Conservation (phyloP, 2,113 vertebrate species). For the Oncorhynchus masou region DNA sequence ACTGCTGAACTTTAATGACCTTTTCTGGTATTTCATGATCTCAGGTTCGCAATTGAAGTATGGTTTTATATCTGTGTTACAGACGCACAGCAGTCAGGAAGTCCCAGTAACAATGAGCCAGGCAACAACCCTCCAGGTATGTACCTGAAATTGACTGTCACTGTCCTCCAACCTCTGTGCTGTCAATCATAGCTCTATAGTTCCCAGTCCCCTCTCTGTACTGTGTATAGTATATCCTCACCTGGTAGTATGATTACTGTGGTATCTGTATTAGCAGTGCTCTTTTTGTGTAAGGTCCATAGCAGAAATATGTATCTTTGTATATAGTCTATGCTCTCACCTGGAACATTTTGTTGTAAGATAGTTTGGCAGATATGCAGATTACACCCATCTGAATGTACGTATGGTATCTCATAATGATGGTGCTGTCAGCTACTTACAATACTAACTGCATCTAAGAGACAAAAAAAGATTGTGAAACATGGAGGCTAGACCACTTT, state of each 20-base stretch:
- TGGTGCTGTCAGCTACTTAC: too few relatives aligned
- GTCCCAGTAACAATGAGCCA: conserved; percentile 99
- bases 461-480: not conserved
- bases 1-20: not conserved
- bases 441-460: not conserved
- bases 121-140: conserved; percentile 97
- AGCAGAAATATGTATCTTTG: too few relatives aligned
- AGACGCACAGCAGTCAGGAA: conserved; percentile 99
- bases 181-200: not conserved
- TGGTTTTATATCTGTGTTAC: conserved; percentile 64
- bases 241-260: not conserved
- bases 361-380: too few relatives aligned
- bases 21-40: not conserved
- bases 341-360: too few relatives aligned
- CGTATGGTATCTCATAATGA: too few relatives aligned
- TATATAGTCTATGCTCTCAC: too few relatives aligned
- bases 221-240: not conserved
- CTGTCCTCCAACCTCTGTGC: conserved; percentile 25
- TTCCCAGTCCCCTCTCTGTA: conserved; percentile 10
- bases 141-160: conserved; percentile 57
- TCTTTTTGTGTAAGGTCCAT: too few relatives aligned
- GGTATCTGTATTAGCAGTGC: not conserved
- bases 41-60: conserved; percentile 15
- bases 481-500: not conserved
- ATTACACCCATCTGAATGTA: too few relatives aligned